phyloP scores from a whole-genome alignment of 2,797 vertebrate species.

The Takifugu ocellatus region DNA sequence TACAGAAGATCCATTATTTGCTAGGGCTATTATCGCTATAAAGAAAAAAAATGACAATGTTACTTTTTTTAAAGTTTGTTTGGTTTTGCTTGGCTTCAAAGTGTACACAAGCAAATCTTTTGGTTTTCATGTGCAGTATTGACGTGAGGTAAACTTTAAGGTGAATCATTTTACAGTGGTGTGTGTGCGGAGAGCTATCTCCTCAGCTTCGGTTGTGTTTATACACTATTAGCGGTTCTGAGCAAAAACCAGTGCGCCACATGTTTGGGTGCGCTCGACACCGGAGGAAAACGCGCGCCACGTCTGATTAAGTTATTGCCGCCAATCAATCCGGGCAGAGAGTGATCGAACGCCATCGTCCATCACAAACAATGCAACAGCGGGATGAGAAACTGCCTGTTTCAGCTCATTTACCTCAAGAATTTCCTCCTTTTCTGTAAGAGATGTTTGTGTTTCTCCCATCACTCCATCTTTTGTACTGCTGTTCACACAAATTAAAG shows the following conservation, averaged over 20 bases:
- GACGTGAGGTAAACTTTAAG: slow-evolving; percentile 95
- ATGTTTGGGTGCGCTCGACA: slow-evolving; percentile 83
- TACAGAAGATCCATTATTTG: slow-evolving; percentile 86
- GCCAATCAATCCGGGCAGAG: slow-evolving; percentile 90
- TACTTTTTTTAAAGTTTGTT: slow-evolving; percentile 62
- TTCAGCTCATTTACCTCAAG: slow-evolving; percentile 99
- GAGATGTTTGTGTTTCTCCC: slow-evolving; percentile 82
- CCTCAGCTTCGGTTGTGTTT: slow-evolving; percentile 89
- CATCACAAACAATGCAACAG: slow-evolving; percentile 82
- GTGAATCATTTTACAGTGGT: slow-evolving; percentile 91
- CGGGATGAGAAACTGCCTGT: slow-evolving; percentile 87
- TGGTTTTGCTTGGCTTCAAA: slow-evolving; percentile 89
- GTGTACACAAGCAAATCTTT: slow-evolving; percentile 92
- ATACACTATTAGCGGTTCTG: slow-evolving; percentile 81
- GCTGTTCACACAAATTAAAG: slow-evolving; percentile 99
- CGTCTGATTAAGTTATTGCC: slow-evolving; percentile 78
- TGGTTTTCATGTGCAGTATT: slow-evolving; percentile 99
- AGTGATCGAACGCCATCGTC: slow-evolving; percentile 85
- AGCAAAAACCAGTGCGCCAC: slow-evolving; percentile 80
- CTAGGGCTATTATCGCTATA: slow-evolving; percentile 87
- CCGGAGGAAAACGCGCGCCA: slow-evolving; percentile 82
- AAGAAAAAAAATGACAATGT: slow-evolving; percentile 72
- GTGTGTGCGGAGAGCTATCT: slow-evolving; percentile 87
- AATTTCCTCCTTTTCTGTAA: slow-evolving; percentile 95
- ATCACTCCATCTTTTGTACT: slow-evolving; percentile 99